Evolutionary conservation across 2,113 vertebrate species (phyloP).

Genomic region (Semnopithecus entellus): DNA sequence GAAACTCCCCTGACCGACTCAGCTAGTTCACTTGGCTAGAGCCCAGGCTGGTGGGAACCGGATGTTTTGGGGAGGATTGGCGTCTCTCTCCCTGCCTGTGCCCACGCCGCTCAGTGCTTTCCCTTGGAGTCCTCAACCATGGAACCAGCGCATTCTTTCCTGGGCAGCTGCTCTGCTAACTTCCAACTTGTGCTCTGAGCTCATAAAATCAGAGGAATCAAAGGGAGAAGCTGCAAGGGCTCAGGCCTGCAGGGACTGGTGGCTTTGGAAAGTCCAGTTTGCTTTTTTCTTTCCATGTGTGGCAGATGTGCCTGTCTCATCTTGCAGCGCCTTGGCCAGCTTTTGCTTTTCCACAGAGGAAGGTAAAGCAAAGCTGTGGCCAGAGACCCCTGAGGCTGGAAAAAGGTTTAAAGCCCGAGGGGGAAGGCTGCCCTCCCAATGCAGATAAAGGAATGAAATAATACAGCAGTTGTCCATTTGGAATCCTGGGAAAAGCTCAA

Average conservation of each 20-base stretch:
- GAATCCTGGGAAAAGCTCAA: slow-evolving; percentile 43
- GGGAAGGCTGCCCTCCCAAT: neutral
- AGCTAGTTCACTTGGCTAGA: slow-evolving; percentile 60
- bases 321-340: slow-evolving; percentile 67
- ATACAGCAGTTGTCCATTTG: slow-evolving; percentile 20
- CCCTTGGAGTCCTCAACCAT: slow-evolving; percentile 74
- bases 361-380: slow-evolving; percentile 73
- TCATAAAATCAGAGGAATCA: slow-evolving; percentile 68
- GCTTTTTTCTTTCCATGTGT: slow-evolving; percentile 69
- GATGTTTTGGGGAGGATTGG: slow-evolving; percentile 70
- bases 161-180: slow-evolving; percentile 77
- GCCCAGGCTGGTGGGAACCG: slow-evolving; percentile 72
- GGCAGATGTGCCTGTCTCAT: slow-evolving; percentile 73
- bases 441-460: neutral
- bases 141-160: slow-evolving; percentile 79
- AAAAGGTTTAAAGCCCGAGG: slow-evolving; percentile 14
- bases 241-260: neutral
- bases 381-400: slow-evolving; percentile 23
- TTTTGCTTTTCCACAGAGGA: slow-evolving; percentile 67
- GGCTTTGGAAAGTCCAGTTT: slow-evolving; percentile 70
- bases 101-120: neutral
- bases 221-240: slow-evolving; percentile 64
- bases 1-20: slow-evolving; percentile 72
- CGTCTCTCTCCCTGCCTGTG: neutral
- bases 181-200: slow-evolving; percentile 77